Evolutionary conservation across 2,888 invertebrate genomes (phyloP).

Genomic region (Tyria jacobaeae): DNA sequence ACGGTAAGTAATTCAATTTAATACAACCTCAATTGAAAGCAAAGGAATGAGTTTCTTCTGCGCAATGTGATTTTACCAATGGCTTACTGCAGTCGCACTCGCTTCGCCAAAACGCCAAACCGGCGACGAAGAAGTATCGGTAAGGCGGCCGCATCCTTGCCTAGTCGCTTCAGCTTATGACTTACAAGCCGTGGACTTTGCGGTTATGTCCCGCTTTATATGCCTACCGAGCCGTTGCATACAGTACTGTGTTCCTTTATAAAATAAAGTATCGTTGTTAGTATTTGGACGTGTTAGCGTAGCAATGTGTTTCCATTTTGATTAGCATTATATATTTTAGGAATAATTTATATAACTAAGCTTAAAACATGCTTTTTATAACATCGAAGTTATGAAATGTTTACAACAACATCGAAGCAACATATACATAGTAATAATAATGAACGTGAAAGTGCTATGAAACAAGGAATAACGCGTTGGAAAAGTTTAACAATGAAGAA

Average conservation of each 20-base stretch:
- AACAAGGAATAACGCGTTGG: constrained; percentile 30
- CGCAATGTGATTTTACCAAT: constrained; percentile 28
- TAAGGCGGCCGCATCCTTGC: constrained; percentile 18
- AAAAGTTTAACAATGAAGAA: constrained; percentile 59
- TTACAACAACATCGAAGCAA: neutral
- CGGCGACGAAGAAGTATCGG: too few species aligned
- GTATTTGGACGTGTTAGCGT: constrained; percentile 31
- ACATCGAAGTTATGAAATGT: neutral
- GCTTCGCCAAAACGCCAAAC: too few species aligned
- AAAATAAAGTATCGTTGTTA: constrained; percentile 33
- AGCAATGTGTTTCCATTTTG: constrained; percentile 17
- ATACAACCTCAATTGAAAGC: too few species aligned
- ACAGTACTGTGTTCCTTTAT: constrained; percentile 35
- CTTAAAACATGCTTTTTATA: neutral
- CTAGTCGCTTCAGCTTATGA: constrained; percentile 41
- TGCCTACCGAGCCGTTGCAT: constrained; percentile 43
- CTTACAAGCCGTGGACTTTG: constrained; percentile 58
- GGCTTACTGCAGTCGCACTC: too few species aligned
- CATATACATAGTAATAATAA: too few species aligned
- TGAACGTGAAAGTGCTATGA: neutral
- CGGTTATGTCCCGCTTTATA: constrained; percentile 58
- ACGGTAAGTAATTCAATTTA: constrained; percentile 72
- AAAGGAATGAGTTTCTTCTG: constrained; percentile 47
- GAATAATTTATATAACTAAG: neutral
- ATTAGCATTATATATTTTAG: constrained; percentile 17